These are phyloP conservation scores for Sebastes itinus DNA, from an alignment of 2,797 vertebrate genomes.

Conservation along the genomic window DNA sequence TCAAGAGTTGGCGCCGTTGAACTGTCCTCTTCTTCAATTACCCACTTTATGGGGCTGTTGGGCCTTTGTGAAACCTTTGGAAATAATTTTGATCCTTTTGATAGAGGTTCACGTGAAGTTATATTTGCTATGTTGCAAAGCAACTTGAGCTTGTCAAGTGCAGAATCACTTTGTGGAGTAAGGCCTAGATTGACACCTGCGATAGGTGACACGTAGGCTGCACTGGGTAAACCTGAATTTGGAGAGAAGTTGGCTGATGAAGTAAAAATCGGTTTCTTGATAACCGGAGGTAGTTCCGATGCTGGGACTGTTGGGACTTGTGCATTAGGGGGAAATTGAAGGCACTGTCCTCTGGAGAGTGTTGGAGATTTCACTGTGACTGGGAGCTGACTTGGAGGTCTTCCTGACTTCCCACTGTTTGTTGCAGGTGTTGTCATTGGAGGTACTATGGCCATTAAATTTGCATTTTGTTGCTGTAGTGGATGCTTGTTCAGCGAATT, in stretches of 20 bases:
- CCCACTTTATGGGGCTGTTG: slow-evolving; percentile 76
- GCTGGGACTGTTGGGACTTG: slow-evolving; percentile 62
- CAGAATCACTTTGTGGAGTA: not conserved
- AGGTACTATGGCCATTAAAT: not conserved
- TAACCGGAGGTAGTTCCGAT: slow-evolving; percentile 50
- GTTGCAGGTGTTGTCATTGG: not conserved
- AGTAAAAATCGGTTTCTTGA: slow-evolving; percentile 62
- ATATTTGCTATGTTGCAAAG: slow-evolving; percentile 1
- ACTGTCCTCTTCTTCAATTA: slow-evolving; percentile 66
- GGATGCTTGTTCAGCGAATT: slow-evolving; percentile 15
- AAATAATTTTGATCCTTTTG: slow-evolving; percentile 23
- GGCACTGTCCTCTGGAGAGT: slow-evolving; percentile 61
- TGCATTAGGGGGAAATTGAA: slow-evolving; percentile 66
- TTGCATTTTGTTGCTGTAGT: slow-evolving; percentile 10
- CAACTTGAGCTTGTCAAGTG: not conserved
- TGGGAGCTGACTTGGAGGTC: slow-evolving; percentile 30
- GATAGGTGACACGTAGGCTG: slow-evolving; percentile 67
- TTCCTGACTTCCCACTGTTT: slow-evolving; percentile 11
- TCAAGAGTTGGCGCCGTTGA: slow-evolving; percentile 14
- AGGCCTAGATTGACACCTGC: slow-evolving; percentile 33
- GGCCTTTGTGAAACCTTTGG: slow-evolving; percentile 53
- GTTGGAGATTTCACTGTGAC: slow-evolving; percentile 56
- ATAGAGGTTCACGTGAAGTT: not conserved
- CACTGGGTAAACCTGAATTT: slow-evolving; percentile 32
- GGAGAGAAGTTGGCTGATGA: slow-evolving; percentile 24